Evolutionary conservation across 2,888 invertebrate species (phyloP).

Genomic region (Gibbula magus): DNA sequence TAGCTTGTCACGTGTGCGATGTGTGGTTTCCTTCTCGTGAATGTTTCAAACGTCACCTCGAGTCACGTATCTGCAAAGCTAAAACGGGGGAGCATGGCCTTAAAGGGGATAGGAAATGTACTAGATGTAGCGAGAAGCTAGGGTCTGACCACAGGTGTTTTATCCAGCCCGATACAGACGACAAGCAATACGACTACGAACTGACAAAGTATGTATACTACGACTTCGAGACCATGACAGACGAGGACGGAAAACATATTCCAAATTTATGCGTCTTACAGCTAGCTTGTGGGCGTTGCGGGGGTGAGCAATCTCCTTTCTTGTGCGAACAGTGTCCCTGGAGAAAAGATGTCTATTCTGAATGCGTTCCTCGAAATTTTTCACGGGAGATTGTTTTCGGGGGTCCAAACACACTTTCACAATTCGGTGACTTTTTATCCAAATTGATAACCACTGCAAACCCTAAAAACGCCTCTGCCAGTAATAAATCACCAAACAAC

Average conservation of each 20-base stretch:
- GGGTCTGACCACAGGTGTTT: too few species aligned
- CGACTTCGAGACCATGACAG: neutral
- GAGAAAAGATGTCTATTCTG: neutral
- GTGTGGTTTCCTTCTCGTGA: too few species aligned
- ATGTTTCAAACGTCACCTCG: too few species aligned
- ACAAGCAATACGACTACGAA: too few species aligned
- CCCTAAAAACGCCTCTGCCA: neutral
- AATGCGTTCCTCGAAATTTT: neutral
- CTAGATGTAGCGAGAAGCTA: too few species aligned
- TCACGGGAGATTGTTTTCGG: neutral
- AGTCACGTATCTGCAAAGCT: too few species aligned
- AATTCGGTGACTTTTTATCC: too few species aligned
- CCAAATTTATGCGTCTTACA: neutral
- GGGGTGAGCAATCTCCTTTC: neutral
- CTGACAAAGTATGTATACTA: too few species aligned
- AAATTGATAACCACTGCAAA: neutral
- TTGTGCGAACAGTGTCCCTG: neutral
- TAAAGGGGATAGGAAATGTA: too few species aligned
- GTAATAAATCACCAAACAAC: neutral
- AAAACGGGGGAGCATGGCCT: too few species aligned
- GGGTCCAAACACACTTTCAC: neutral
- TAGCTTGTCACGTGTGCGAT: too few species aligned
- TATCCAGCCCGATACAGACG: too few species aligned
- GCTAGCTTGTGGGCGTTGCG: neutral
- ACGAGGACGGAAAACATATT: neutral